Conservation (phyloP, 2,888 invertebrate genomes). For the Maniola hyperantus region DNA sequence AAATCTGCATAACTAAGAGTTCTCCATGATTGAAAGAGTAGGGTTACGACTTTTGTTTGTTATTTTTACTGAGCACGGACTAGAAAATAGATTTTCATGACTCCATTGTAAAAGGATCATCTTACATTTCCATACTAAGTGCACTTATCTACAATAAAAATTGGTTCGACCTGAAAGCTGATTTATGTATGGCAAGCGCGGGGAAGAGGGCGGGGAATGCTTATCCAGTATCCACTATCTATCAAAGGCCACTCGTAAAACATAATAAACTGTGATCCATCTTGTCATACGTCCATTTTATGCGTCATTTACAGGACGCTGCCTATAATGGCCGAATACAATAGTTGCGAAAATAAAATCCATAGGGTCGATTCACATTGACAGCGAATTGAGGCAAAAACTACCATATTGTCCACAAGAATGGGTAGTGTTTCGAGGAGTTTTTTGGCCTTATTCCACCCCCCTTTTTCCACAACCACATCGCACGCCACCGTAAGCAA, state of each 20-base stretch:
- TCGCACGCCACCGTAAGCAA: no score
- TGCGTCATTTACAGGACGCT: constrained; percentile 5
- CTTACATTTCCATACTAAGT: neutral
- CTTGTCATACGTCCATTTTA: constrained; percentile 27
- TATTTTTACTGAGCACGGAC: no score
- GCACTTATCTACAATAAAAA: constrained; percentile 4
- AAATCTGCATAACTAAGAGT: no score
- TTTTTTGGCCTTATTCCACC: no score
- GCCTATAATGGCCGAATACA: neutral
- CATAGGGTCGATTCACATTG: no score
- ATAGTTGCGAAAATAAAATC: neutral
- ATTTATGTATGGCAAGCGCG: neutral
- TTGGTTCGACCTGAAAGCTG: constrained; percentile 2
- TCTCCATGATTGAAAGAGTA: no score
- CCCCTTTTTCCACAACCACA: no score
- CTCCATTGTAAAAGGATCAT: neutral
- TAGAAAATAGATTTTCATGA: neutral
- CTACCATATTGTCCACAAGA: no score
- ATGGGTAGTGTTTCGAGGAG: no score
- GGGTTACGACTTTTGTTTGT: no score
- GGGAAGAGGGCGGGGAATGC: constrained; percentile 10
- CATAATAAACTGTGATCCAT: constrained; percentile 34
- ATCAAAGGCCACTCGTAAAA: constrained; percentile 28
- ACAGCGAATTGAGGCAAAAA: no score
- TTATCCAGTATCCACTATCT: constrained; percentile 31